Percentiles rank a stretch among this genome's conserved stretches.
phyloP scores from a whole-genome alignment of 2,113 vertebrate species.

The Lophotis ruficrista region DNA sequence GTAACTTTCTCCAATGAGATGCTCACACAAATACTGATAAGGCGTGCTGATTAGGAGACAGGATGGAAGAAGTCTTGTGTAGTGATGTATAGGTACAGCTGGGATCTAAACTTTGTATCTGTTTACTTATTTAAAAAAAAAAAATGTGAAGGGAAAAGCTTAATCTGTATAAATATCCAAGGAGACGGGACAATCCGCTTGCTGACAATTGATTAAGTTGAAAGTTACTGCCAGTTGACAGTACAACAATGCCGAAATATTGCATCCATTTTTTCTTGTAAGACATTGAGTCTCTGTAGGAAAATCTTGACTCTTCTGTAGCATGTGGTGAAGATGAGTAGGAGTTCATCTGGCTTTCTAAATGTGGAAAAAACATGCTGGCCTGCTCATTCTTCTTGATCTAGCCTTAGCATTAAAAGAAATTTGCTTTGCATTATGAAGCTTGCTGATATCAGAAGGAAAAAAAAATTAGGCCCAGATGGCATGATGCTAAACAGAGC shows the following conservation, averaged over 20 bases:
- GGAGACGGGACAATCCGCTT: background rate
- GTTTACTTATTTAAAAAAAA: background rate
- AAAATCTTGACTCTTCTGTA: slow-evolving; percentile 10
- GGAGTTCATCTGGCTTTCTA: slow-evolving; percentile 26
- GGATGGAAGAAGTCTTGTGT: background rate
- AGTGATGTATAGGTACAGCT: background rate
- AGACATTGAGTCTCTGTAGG: background rate
- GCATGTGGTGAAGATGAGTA: background rate
- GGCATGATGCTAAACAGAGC: slow-evolving; percentile 52
- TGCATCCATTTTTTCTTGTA: background rate
- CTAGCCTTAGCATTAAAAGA: slow-evolving; percentile 5
- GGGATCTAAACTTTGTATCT: background rate
- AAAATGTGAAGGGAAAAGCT: background rate
- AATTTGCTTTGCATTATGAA: slow-evolving; percentile 42
- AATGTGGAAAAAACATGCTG: slow-evolving; percentile 19
- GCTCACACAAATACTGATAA: background rate
- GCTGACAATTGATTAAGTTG: background rate
- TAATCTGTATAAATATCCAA: background rate
- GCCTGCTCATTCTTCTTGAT: slow-evolving; percentile 24
- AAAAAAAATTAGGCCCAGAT: slow-evolving; percentile 36
- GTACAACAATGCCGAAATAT: background rate
- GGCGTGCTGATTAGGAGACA: background rate
- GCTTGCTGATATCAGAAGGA: slow-evolving; percentile 38
- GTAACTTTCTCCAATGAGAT: background rate
- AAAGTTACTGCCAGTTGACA: background rate